Conservation (phyloP, 1,140 invertebrate genomes). For the Pantala flavescens region DNA sequence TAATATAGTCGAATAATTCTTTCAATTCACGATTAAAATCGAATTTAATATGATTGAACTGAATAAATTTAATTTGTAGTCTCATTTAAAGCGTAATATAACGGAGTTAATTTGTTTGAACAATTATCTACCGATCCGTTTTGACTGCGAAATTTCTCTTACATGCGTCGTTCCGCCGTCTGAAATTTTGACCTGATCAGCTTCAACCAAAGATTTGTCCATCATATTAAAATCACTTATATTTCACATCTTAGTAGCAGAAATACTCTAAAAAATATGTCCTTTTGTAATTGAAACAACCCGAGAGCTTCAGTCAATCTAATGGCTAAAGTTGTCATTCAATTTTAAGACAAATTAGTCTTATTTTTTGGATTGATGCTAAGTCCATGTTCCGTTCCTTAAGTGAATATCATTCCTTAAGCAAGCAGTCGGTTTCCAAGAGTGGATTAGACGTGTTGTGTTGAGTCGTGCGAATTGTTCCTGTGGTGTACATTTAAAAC, state of each 20-base stretch:
- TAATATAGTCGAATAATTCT: too few relatives aligned
- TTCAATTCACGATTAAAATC: neutral
- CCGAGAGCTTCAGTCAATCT: slow-evolving; percentile 11
- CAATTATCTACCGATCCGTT: neutral
- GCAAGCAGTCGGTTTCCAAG: neutral
- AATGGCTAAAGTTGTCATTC: slow-evolving; percentile 20
- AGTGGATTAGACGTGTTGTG: slow-evolving; percentile 16
- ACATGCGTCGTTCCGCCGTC: slow-evolving; percentile 13
- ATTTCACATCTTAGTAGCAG: slow-evolving; percentile 14
- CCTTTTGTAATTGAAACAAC: slow-evolving; percentile 15
- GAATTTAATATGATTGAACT: neutral
- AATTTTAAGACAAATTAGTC: slow-evolving; percentile 17
- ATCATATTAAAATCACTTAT: slow-evolving; percentile 14
- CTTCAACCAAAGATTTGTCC: slow-evolving; percentile 14
- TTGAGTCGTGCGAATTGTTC: neutral
- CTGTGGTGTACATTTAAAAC: slow-evolving; percentile 4
- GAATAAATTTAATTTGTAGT: neutral
- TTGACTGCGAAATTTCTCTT: slow-evolving; percentile 5
- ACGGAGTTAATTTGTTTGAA: neutral
- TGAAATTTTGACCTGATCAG: slow-evolving; percentile 13
- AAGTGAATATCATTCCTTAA: slow-evolving; percentile 13
- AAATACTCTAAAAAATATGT: slow-evolving; percentile 7
- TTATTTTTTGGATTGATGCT: slow-evolving; percentile 21
- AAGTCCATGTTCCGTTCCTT: slow-evolving; percentile 16
- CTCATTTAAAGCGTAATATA: neutral